phyloP scores from a whole-genome alignment of 2,113 vertebrate species.

The Gnathonemus longibarbis region DNA sequence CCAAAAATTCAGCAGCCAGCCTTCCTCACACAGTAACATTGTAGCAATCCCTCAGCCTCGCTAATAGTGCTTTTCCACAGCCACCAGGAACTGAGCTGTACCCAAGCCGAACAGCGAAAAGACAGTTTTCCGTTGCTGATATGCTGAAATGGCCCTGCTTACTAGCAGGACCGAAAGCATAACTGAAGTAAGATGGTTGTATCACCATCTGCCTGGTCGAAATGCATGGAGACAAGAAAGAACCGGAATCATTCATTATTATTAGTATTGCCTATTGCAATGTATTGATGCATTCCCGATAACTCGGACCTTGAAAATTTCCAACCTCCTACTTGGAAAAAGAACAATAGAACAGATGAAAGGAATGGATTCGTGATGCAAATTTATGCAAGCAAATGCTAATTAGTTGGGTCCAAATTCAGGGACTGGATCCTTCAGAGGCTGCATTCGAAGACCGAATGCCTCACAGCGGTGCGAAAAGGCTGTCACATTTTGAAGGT shows the following conservation, averaged over 20 bases:
- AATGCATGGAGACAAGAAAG: background rate
- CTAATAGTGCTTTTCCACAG: background rate
- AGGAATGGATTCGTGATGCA: too few species aligned
- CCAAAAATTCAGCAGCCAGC: background rate
- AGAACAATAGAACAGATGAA: background rate
- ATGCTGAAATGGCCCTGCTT: background rate
- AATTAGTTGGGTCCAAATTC: background rate
- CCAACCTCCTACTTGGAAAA: background rate
- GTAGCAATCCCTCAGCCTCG: background rate
- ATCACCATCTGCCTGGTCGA: background rate
- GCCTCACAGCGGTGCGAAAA: background rate
- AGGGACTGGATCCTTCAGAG: background rate
- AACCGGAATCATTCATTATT: background rate
- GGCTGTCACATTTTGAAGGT: background rate
- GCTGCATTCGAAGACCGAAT: background rate
- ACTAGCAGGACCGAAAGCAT: background rate
- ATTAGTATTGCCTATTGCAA: background rate
- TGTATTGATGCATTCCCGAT: background rate
- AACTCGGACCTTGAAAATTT: background rate
- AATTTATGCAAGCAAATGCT: background rate
- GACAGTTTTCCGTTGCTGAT: background rate
- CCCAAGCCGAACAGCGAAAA: background rate
- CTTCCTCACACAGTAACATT: background rate
- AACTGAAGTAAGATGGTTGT: background rate
- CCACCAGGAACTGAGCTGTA: background rate